Conservation (phyloP, 2,888 invertebrate species). For the Galerucella pusilla region DNA sequence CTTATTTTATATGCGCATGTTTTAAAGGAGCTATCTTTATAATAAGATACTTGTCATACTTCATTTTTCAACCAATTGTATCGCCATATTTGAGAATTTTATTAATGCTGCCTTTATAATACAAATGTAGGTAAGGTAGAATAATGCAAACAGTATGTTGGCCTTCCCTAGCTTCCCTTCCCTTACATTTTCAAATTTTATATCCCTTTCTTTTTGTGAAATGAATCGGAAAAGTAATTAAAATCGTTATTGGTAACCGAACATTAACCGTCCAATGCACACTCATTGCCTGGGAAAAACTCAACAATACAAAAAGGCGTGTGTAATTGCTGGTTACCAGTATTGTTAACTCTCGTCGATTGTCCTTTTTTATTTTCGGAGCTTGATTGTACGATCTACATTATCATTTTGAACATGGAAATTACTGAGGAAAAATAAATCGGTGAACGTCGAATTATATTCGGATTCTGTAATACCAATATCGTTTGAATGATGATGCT, state of each 20-base stretch:
- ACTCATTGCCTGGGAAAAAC: slow-evolving; percentile 10
- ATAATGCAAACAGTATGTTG: neutral
- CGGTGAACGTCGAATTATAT: no score
- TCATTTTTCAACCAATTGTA: no score
- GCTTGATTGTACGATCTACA: no score
- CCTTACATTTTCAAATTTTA: neutral
- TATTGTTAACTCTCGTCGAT: slow-evolving; percentile 14
- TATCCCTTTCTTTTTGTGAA: slow-evolving; percentile 3
- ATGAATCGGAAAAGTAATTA: slow-evolving; percentile 6
- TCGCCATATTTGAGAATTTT: no score
- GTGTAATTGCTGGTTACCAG: neutral
- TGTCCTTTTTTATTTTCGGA: slow-evolving; percentile 41
- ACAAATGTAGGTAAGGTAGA: neutral
- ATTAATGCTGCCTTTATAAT: no score
- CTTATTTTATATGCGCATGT: no score
- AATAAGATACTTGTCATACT: no score
- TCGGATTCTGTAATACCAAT: no score
- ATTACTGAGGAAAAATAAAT: neutral
- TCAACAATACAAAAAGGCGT: slow-evolving; percentile 14
- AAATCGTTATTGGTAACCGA: slow-evolving; percentile 1
- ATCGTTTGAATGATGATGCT: no score
- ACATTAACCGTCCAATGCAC: slow-evolving; percentile 5
- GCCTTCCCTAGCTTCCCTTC: neutral
- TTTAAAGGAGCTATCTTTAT: no score
- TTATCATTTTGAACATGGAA: slow-evolving; percentile 5